Evolutionary conservation across 2,888 invertebrate genomes (phyloP).

Genomic region (Microctonus hyperodae): DNA sequence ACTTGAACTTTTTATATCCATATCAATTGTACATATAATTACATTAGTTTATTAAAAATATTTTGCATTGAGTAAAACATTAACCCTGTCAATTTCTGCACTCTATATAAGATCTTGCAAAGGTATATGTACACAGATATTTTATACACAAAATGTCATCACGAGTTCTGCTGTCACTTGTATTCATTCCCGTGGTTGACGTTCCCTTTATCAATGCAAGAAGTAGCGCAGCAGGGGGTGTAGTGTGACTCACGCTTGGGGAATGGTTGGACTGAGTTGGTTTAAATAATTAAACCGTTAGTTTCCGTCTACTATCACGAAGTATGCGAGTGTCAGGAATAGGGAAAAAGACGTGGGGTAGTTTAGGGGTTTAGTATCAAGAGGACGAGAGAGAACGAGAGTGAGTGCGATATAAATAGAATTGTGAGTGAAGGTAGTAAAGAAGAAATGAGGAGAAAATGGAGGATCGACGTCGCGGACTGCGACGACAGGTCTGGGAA

Average conservation of each 20-base stretch:
- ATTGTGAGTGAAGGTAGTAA: neutral
- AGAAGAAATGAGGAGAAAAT: slow-evolving; percentile 19
- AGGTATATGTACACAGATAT: too few relatives aligned
- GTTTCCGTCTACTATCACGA: slow-evolving; percentile 22
- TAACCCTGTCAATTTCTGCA: neutral
- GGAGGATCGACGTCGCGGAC: slow-evolving; percentile 33
- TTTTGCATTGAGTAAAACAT: neutral
- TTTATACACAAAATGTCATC: neutral
- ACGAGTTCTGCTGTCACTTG: neutral
- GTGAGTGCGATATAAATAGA: slow-evolving; percentile 9
- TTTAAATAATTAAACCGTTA: slow-evolving; percentile 52
- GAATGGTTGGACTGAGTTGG: slow-evolving; percentile 39
- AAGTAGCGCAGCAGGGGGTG: neutral
- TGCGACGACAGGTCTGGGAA: slow-evolving; percentile 30
- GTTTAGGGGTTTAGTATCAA: slow-evolving; percentile 10
- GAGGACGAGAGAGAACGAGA: slow-evolving; percentile 13
- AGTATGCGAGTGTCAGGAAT: slow-evolving; percentile 38
- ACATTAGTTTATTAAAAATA: neutral
- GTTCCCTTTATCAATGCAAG: slow-evolving; percentile 14
- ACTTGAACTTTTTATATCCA: slow-evolving; percentile 17
- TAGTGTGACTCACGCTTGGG: slow-evolving; percentile 12
- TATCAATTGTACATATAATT: neutral
- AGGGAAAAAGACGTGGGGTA: slow-evolving; percentile 34
- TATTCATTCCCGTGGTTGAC: slow-evolving; percentile 15
- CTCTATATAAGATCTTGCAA: too few relatives aligned